Conservation (phyloP, 1,140 invertebrate species). For the Aporrectodea caliginosa region DNA sequence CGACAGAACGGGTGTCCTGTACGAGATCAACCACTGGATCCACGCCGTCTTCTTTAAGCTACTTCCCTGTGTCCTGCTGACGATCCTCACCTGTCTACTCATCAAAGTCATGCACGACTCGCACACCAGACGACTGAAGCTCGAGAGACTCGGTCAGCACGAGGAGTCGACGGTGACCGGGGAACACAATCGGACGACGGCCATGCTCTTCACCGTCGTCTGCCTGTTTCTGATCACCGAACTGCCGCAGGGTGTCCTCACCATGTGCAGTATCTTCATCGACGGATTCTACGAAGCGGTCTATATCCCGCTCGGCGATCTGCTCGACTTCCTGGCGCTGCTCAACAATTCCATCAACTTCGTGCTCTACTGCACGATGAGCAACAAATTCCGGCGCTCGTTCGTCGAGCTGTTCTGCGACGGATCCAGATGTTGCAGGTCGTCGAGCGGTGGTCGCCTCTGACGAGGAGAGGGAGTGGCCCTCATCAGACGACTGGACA, state of each 20-base stretch:
- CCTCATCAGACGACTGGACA: neutral
- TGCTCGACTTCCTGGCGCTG: constrained; percentile 86
- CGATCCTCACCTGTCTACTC: constrained; percentile 56
- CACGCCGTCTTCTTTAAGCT: constrained; percentile 50
- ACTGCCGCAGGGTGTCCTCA: constrained; percentile 64
- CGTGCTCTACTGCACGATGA: constrained; percentile 90
- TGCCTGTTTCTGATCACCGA: constrained; percentile 81
- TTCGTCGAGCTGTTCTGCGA: constrained; percentile 58
- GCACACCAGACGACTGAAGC: constrained; percentile 46
- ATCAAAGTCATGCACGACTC: constrained; percentile 55
- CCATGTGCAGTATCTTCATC: constrained; percentile 40
- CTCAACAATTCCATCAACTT: constrained; percentile 90
- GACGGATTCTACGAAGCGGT: constrained; percentile 44
- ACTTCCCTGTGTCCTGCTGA: constrained; percentile 56
- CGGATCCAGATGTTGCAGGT: neutral
- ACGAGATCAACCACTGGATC: constrained; percentile 45
- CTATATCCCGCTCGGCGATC: constrained; percentile 67
- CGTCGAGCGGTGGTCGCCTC: neutral
- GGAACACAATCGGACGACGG: constrained; percentile 75
- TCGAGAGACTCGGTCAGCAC: constrained; percentile 43
- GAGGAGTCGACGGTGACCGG: constrained; percentile 41
- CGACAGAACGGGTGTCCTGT: constrained; percentile 45
- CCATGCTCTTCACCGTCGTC: constrained; percentile 82
- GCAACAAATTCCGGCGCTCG: constrained; percentile 80
- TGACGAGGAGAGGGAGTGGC: neutral